Base-by-base conservation (phyloP, 2,888 invertebrate species). In the Acronicta alni region DNA sequence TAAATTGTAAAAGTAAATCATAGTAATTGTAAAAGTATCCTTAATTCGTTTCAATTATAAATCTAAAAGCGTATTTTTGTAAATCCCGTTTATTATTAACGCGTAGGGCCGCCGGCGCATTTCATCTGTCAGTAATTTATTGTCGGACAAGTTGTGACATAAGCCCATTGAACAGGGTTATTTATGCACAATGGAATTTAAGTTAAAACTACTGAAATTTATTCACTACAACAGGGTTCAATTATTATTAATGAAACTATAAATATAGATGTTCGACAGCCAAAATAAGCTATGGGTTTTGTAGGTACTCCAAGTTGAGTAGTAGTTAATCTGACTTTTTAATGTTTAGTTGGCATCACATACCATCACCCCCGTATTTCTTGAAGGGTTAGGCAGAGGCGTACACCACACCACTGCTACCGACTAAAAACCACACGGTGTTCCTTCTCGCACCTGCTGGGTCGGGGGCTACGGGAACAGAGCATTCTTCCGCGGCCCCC, bases 51-150 rank as follows among this genome's bases (percentile, higher is more conserved):
- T 64, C 32, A 71, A 74, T 65, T 72, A 57, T 61, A 60, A 60
- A 66, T 61, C 49, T 67, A 69, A 67, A 72, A 67, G 66, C 30
- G 49, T 73, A 72, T 69, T 72, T 72, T 69, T 69, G 43, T 43
- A 60, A 66, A 57, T 46, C 56, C 69, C 57, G 68, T 80, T 80
- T 80, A 81, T 78, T 78, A 82, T 80, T 76, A 77, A 78, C 54
- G 57, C 37, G 38, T 61, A 57, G 56, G 56, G 57, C 71, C 62
- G 72, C 76, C 80, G 82, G 82, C 69, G 75, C 78, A 73, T 86
- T 85, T 87, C 84, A 82, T 85, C 82, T 83, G 86, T 76, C 80
- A 74, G 77, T 85, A 82, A 87, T 89, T 85, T 86, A 89, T 84
- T 78, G 82, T 68, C 67, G 68, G 80, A 84, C 84, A 84, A 77